Percentiles rank a stretch among this genome's conserved stretches.
Evolutionary conservation across 2,888 invertebrate species (phyloP).

Genomic region (Tortrix viridana): DNA sequence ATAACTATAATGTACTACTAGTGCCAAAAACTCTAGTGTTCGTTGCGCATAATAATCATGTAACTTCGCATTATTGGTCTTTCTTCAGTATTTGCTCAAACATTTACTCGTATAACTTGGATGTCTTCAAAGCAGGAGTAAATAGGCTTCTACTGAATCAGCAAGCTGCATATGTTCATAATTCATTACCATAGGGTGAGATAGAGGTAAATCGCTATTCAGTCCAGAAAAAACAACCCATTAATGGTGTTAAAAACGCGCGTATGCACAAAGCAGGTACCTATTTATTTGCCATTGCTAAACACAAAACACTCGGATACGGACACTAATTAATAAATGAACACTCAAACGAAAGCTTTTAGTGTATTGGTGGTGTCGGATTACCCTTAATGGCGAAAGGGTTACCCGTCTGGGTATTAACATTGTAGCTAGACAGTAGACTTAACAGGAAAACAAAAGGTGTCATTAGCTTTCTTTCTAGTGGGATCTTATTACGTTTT

Average conservation of each 20-base stretch:
- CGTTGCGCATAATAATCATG: too few species aligned
- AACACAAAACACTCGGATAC: constrained; percentile 50
- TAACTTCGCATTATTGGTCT: too few species aligned
- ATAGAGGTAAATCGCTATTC: too few species aligned
- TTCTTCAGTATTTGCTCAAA: too few species aligned
- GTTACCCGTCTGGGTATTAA: constrained; percentile 44
- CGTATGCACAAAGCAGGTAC: constrained; percentile 41
- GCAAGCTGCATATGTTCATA: too few species aligned
- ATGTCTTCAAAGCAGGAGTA: too few species aligned
- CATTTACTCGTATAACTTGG: too few species aligned
- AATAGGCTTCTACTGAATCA: too few species aligned
- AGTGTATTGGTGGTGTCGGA: constrained; percentile 60
- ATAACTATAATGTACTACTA: too few species aligned
- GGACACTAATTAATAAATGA: constrained; percentile 60
- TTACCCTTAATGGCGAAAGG: constrained; percentile 68
- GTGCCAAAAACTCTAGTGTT: too few species aligned
- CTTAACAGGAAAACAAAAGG: constrained; percentile 41
- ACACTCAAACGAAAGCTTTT: constrained; percentile 55
- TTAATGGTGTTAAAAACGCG: constrained; percentile 33
- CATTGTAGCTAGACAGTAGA: constrained; percentile 43
- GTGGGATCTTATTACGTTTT: background rate
- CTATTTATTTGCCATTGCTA: constrained; percentile 44
- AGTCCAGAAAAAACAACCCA: background rate
- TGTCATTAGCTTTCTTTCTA: constrained; percentile 20
- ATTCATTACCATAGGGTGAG: too few species aligned